phyloP scores from a whole-genome alignment of 2,888 invertebrate genomes.

The Phortica magna region DNA sequence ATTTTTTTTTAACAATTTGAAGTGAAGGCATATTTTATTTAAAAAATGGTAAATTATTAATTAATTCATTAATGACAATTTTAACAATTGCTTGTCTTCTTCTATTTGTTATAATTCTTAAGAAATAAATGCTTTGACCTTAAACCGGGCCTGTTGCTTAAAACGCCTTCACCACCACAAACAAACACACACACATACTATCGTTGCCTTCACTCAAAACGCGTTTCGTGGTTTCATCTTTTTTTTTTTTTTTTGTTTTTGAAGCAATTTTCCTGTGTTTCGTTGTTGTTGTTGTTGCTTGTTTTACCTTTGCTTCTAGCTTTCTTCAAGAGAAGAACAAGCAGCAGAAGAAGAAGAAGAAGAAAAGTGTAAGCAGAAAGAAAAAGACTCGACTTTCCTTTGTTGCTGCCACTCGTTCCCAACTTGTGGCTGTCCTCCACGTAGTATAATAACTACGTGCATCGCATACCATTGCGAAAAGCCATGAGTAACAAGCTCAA shows the following conservation, averaged over 20 bases:
- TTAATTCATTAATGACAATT: too few relatives aligned
- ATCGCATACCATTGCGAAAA: slow-evolving; percentile 12
- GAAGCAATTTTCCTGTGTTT: background rate
- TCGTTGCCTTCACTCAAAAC: too few relatives aligned
- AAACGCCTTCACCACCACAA: too few relatives aligned
- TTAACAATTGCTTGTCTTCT: too few relatives aligned
- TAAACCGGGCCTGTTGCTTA: too few relatives aligned
- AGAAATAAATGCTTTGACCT: too few relatives aligned
- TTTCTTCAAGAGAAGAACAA: background rate
- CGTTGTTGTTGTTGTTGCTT: background rate
- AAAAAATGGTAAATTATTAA: too few relatives aligned
- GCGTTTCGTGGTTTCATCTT: background rate
- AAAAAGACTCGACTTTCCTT: slow-evolving; percentile 1
- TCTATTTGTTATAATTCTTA: too few relatives aligned
- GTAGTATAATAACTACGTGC: slow-evolving; percentile 19
- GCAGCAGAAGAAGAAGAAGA: background rate
- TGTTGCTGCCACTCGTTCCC: background rate
- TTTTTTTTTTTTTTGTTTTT: slow-evolving; percentile 1
- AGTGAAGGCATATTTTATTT: too few relatives aligned
- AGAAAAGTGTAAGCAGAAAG: too few relatives aligned
- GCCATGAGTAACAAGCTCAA: slow-evolving; percentile 12
- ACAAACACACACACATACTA: too few relatives aligned
- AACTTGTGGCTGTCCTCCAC: background rate
- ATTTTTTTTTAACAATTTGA: too few relatives aligned
- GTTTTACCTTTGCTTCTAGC: slow-evolving; percentile 8